Evolutionary conservation across 2,113 vertebrate genomes (phyloP), one percentile per base, ranked within the genome.

Genomic region (Aldabrachelys gigantea): DNA sequence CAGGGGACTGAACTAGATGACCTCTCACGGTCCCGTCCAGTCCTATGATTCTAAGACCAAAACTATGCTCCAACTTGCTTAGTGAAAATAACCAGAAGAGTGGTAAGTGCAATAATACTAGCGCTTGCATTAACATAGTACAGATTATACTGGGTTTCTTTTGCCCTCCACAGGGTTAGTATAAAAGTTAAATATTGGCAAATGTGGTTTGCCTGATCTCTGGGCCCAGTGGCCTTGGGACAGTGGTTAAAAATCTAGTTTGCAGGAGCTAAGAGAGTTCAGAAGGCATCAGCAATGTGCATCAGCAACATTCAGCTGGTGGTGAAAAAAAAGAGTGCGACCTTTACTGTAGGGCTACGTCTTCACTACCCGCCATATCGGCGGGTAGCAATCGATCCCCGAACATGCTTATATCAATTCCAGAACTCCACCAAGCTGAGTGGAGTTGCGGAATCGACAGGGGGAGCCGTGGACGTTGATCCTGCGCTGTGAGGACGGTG

Each of bases 11-110:
- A 10, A 57, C 56, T 25, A 57, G 22, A 57, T 57, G 24, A 57
- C 4, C 24, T 57, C 10, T 27, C 24, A 57, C 25, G 52, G 10
- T 57, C 56, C 56, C 24, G 2, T 57, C 56, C 56, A 57, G 24
- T 25, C 24, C 24, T 24, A 22, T 24, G 22, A 59, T 29, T 59
- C 27, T 76, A 19, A 92, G 19, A 25, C 54, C 41, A 47, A 89
- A 25, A 2, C 56, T 2, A 31, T 47, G 53, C 56, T 69, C 93
- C 88, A 62, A 62, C 9, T 95, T 85, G 49, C 80, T 90, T 13
- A 91, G 89, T 10, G 89, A 88, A 95, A 91, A 94, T 25, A 84
- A 94, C 81, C 84, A 85, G 84, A 3, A 14, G 35, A 91, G 35
- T 17, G 25, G 53, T 91, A 86, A 44, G 29, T 52, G 21, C 65